Conservation (phyloP, 2,797 vertebrate genomes). For the Oryzias sinensis region DNA sequence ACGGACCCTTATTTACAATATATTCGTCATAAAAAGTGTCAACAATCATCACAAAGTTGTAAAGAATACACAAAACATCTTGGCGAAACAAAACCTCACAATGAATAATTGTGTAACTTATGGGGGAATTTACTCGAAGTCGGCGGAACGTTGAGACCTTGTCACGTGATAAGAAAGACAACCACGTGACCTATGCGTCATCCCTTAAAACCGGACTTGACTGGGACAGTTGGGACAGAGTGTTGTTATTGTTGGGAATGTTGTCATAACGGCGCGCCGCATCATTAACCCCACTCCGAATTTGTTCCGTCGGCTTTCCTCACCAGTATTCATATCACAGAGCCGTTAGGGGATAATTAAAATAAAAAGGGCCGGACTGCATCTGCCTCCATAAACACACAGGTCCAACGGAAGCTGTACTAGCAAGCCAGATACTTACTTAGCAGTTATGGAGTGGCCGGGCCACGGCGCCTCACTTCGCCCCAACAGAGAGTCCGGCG, state of each 20-base stretch:
- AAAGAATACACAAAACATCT: too few species aligned
- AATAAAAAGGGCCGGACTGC: slow-evolving; percentile 3
- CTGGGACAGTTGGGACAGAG: not conserved
- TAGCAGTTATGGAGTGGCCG: slow-evolving; percentile 75
- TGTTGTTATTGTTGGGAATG: slow-evolving; percentile 21
- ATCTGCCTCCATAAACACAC: not conserved
- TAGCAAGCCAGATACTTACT: slow-evolving; percentile 33
- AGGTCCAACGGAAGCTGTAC: slow-evolving; percentile 5
- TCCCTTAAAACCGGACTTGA: slow-evolving; percentile 10
- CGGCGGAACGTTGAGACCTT: too few species aligned
- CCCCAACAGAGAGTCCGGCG: slow-evolving; percentile 28
- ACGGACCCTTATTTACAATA: too few species aligned
- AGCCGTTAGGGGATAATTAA: not conserved
- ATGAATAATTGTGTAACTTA: too few species aligned
- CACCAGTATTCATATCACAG: not conserved
- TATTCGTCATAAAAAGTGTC: too few species aligned
- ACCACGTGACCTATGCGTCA: slow-evolving; percentile 40
- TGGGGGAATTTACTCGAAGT: too few species aligned
- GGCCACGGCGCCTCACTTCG: slow-evolving; percentile 44
- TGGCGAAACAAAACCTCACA: too few species aligned
- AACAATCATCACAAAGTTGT: too few species aligned
- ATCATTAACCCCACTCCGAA: not conserved
- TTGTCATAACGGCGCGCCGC: not conserved
- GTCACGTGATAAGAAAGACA: not conserved
- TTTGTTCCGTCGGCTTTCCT: not conserved